Evolutionary conservation across 37 sponge, comb jelly and placozoan genomes (phyloP).

Genomic region (Agelas oroides): DNA sequence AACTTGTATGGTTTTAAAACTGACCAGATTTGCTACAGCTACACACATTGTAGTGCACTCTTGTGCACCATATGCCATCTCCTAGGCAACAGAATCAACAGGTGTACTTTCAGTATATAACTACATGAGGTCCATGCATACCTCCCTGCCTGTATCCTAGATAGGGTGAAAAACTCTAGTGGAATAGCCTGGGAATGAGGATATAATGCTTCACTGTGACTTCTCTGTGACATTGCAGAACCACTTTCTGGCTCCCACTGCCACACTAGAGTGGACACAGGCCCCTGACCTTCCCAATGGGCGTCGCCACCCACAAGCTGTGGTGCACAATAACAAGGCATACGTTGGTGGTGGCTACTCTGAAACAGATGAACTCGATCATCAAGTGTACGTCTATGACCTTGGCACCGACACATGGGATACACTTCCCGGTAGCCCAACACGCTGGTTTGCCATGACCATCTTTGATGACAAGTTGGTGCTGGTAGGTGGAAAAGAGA

Average conservation of each 20-base stretch:
- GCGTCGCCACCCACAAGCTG: conserved; percentile 19
- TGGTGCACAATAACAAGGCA: neutral
- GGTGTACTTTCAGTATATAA: no score
- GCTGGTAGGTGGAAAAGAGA: conserved; percentile 26
- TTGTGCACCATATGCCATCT: no score
- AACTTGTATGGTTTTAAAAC: no score
- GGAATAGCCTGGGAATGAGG: no score
- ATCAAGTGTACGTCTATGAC: neutral
- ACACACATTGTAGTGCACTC: no score
- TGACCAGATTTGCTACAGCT: no score
- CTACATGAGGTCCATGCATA: no score
- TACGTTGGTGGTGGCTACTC: conserved; percentile 21
- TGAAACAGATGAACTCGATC: neutral
- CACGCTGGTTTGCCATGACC: conserved; percentile 13
- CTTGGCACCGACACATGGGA: conserved; percentile 7
- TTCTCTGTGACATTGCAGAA: no score
- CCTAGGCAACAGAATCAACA: no score
- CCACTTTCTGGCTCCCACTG: neutral
- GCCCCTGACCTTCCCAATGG: neutral
- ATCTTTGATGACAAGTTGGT: conserved; percentile 6
- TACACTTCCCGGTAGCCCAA: neutral
- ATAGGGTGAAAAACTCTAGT: no score
- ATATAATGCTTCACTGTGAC: no score
- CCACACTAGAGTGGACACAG: neutral
- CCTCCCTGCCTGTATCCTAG: no score